These are phyloP conservation scores for Zaprionus ornatus DNA, from an alignment of 1,140 invertebrate species.

Conservation along the genomic window DNA sequence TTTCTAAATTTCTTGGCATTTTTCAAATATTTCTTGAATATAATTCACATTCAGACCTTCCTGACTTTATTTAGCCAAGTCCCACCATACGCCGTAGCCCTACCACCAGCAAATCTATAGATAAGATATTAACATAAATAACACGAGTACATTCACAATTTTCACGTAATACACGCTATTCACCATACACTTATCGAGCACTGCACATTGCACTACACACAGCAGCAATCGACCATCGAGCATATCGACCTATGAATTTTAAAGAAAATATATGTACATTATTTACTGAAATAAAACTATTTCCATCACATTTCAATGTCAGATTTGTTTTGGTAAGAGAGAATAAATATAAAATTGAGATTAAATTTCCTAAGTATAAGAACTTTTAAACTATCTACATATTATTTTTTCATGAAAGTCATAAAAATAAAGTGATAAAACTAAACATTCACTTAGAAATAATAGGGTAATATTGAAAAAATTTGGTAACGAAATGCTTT, in stretches of 20 bases:
- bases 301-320: constrained; percentile 69
- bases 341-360: neutral
- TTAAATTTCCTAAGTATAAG: neutral
- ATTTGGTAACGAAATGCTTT: no score
- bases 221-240: no score
- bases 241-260: constrained; percentile 60
- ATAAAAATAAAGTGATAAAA: no score
- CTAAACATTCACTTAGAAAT: no score
- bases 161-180: neutral
- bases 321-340: constrained; percentile 36
- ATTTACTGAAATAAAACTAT: constrained; percentile 28
- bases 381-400: neutral
- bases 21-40: no score
- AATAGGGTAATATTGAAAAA: no score
- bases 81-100: constrained; percentile 2
- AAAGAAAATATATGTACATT: no score
- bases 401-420: no score
- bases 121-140: constrained; percentile 55
- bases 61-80: constrained; percentile 54
- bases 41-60: constrained; percentile 17
- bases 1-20: neutral
- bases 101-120: constrained; percentile 34
- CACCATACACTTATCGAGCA: constrained; percentile 20
- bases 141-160: constrained; percentile 31
- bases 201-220: neutral